phyloP scores from a whole-genome alignment of 2,888 invertebrate species.

The Latheticus oryzae region DNA sequence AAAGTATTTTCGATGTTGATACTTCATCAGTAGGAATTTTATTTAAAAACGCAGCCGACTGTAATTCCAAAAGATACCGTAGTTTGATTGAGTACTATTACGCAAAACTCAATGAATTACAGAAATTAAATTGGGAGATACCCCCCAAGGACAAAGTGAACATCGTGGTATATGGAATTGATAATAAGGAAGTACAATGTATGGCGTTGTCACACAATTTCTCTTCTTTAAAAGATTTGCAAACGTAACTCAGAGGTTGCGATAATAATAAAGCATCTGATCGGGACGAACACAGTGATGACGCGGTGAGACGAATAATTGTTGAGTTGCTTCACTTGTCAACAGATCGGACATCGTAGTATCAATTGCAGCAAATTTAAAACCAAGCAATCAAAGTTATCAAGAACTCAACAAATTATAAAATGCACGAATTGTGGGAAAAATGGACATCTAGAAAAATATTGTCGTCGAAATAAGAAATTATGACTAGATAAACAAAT shows the following conservation, averaged over 20 bases:
- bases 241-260: not conserved
- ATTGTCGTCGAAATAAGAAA: not conserved
- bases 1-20: not conserved
- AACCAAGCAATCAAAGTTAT: not conserved
- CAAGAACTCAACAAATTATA: not conserved
- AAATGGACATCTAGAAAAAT: not conserved
- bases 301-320: no score
- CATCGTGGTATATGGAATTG: not conserved
- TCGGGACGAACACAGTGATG: not conserved
- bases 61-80: not conserved
- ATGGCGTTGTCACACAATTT: no score
- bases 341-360: no score
- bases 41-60: not conserved
- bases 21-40: not conserved
- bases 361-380: not conserved
- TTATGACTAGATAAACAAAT: not conserved
- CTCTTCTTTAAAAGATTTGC: not conserved
- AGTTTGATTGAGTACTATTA: not conserved
- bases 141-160: not conserved
- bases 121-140: not conserved
- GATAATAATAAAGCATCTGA: not conserved
- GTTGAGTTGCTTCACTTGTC: no score
- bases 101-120: not conserved
- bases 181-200: not conserved
- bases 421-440: no score